phyloP scores from a whole-genome alignment of 2,888 invertebrate species.

The Caenorhabditis zanzibari region DNA sequence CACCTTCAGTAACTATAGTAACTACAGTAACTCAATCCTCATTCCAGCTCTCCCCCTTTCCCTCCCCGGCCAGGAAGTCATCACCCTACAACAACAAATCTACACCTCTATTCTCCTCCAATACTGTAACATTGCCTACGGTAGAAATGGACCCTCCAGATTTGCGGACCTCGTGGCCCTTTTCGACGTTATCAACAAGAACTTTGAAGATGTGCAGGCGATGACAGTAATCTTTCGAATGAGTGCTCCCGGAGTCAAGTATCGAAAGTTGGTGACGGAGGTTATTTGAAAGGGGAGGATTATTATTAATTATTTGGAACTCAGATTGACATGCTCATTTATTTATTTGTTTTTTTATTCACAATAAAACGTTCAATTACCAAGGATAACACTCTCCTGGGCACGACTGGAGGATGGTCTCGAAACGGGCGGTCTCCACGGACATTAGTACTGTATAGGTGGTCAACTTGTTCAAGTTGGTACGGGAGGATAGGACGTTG shows the following conservation, averaged over 20 bases:
- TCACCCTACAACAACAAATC: background rate
- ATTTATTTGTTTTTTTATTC: background rate
- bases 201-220: slow-evolving; percentile 43
- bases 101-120: slow-evolving; percentile 19
- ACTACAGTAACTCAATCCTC: too few species aligned
- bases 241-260: background rate
- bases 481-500: slow-evolving; percentile 86
- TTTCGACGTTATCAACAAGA: slow-evolving; percentile 32
- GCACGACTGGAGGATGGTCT: slow-evolving; percentile 85
- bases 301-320: too few species aligned
- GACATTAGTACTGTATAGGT: slow-evolving; percentile 86
- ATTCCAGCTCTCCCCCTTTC: slow-evolving; percentile 4
- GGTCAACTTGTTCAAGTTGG: slow-evolving; percentile 86
- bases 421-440: slow-evolving; percentile 84
- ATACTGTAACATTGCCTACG: slow-evolving; percentile 21
- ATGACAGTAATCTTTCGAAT: slow-evolving; percentile 29
- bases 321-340: background rate
- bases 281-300: background rate
- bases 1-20: too few species aligned
- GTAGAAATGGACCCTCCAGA: slow-evolving; percentile 19
- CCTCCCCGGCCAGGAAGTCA: background rate
- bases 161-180: slow-evolving; percentile 25
- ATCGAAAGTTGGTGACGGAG: slow-evolving; percentile 20
- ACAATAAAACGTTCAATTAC: slow-evolving; percentile 71
- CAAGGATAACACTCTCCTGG: slow-evolving; percentile 86